Evolutionary conservation across 2,888 invertebrate genomes (phyloP), one percentile per base, ranked within the genome.

Genomic region (Hanleya hanleyi): DNA sequence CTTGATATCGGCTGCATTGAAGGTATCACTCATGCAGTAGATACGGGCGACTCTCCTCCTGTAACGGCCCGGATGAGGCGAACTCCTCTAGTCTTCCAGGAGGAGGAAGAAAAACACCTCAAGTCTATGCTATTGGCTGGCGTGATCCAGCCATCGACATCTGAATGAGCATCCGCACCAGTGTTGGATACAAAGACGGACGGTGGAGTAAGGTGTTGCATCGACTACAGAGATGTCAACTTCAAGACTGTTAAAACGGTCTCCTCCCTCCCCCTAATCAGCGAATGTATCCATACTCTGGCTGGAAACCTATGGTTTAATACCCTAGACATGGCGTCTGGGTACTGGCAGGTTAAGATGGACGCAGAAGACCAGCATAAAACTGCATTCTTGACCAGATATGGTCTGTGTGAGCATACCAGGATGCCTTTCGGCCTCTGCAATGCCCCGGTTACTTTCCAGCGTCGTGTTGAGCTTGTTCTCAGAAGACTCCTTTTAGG

Each of bases 341-440:
- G n/a, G n/a, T n/a, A n/a, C n/a, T n/a, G n/a, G n/a, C n/a, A n/a
- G n/a, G n/a, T n/a, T n/a, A n/a, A n/a, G n/a, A n/a, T n/a, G n/a
- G n/a, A n/a, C n/a, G n/a, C n/a, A 22, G 67, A 71, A 9, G 72
- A 78, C 26, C 15, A 72, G 29, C 49, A 71, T 9, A 82, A 80
- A 47, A 80, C 79, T 0, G 75, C 78, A 0, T 80, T 82, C 64
- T 69, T 73, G 9, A 77, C 79, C 0, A 77, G 74, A 36, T 72
- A 71, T 51, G 78, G 80, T 0, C 61, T 81, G n/a, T 78, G 67
- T 57, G 76, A 83, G 68, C 71, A 68, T 74, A 41, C 64, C 5
- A 35, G 69, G 9, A 81, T 81, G 79, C 67, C 68, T 1, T 76
- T 79, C 66, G 78, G 83, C 0, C 64, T 81, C 1, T 73, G 76